phyloP scores from a whole-genome alignment of 2,888 invertebrate species.

The Dicyrtomina minuta region DNA sequence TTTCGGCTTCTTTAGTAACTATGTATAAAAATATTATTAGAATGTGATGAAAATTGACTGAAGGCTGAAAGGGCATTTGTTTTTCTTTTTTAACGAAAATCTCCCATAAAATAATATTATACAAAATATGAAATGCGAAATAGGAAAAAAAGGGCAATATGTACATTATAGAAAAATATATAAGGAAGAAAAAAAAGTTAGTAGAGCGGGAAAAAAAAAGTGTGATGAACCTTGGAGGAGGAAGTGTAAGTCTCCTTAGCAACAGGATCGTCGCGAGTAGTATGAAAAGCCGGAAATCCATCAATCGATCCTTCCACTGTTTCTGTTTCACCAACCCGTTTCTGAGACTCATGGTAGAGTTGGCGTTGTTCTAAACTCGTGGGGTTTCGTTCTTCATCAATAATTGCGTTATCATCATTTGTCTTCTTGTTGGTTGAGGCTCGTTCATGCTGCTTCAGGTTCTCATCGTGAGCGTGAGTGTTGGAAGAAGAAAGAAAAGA shows the following conservation, averaged over 20 bases:
- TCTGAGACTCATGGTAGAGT: too few relatives aligned
- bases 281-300: constrained; percentile 51
- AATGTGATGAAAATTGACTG: too few relatives aligned
- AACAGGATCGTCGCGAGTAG: constrained; percentile 5
- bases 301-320: constrained; percentile 51
- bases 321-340: constrained; percentile 33
- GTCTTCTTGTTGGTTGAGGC: constrained; percentile 48
- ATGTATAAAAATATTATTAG: too few relatives aligned
- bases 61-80: too few relatives aligned
- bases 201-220: background rate
- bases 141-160: too few relatives aligned
- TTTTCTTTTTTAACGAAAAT: too few relatives aligned
- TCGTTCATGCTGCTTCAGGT: constrained; percentile 3
- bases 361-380: constrained; percentile 12
- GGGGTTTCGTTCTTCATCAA: constrained; percentile 48
- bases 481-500: constrained; percentile 6
- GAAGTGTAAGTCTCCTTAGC: background rate
- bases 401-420: constrained; percentile 54
- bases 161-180: too few relatives aligned
- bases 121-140: too few relatives aligned
- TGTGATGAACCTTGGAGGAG: background rate
- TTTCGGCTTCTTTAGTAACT: too few relatives aligned
- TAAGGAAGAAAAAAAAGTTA: too few relatives aligned
- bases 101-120: too few relatives aligned
- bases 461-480: constrained; percentile 11